Evolutionary conservation across 2,113 vertebrate species (phyloP), one percentile per base, ranked within the genome.

Genomic region (Pluvialis apricaria): DNA sequence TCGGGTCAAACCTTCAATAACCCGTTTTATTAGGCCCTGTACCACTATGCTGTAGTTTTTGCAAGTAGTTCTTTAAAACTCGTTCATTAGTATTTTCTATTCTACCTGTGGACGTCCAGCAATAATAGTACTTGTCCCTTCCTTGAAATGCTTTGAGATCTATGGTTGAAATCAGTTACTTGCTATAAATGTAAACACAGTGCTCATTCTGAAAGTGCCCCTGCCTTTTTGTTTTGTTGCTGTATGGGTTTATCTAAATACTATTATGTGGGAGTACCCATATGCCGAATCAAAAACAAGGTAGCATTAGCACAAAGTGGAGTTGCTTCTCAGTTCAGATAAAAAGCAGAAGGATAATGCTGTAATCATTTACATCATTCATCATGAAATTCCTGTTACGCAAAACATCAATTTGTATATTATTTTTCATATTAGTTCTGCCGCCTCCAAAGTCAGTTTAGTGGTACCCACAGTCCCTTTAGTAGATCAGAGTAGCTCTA

Each of bases 21-120:
- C 36, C 1, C 3, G 1, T 36, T 80, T 49, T 18, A 28, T 44
- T 28, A 25, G 29, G 28, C 29, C 4, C 6, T 14, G 18, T 75
- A 29, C 2, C 1, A 1, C 51, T 17, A 11, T 1, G 7, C 20
- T 1, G 2, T 12, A 5, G 25, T 13, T 62, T 64, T 64, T 42
- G 26, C 6, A 18, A 64, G 45, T 21, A 10, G 31, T 44, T 76
- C 12, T 57, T 82, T 25, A 64, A 34, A 68, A 13, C 9, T 32
- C 5, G 0, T 4, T 21, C 4, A 2, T 31, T 24, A 60, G 24
- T 31, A 7, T 26, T 51, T 57, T 13, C 25, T 54, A 0, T 12
- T 77, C 24, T 11, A n/a, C 31, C 29, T 21, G 29, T 25, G 14
- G 51, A 18, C 5, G 25, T 11, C 6, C 15, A 9, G 9, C 31